Conservation (phyloP, 2,888 invertebrate genomes). For the Thalpophila matura region DNA sequence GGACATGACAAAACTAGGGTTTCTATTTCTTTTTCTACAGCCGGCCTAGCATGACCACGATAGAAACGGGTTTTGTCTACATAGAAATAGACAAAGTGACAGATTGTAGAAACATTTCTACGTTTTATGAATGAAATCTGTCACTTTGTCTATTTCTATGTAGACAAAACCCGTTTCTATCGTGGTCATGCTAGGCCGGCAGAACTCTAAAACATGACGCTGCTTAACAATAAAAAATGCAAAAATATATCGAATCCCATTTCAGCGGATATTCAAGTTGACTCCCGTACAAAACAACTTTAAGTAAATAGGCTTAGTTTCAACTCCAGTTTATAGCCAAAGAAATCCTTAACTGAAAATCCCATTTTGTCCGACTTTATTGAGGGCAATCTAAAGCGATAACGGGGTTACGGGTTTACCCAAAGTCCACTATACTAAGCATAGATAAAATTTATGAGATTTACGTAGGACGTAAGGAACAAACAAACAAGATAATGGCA, state of each 20-base stretch:
- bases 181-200: too few species aligned
- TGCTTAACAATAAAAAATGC: not conserved
- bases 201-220: too few species aligned
- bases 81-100: too few species aligned
- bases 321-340: constrained; percentile 25
- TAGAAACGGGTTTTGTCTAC: too few species aligned
- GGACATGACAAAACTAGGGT: too few species aligned
- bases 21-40: too few species aligned
- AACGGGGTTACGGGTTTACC: constrained; percentile 46
- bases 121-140: too few species aligned
- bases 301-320: constrained; percentile 22
- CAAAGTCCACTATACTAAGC: constrained; percentile 22
- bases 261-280: constrained; percentile 10
- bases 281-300: constrained; percentile 11
- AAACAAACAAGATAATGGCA: not conserved
- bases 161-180: too few species aligned
- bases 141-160: too few species aligned
- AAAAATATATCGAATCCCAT: not conserved
- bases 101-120: too few species aligned
- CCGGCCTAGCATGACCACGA: too few species aligned
- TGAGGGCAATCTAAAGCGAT: constrained; percentile 47
- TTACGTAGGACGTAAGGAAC: constrained; percentile 10
- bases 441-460: constrained; percentile 41
- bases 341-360: constrained; percentile 45
- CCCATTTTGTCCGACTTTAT: constrained; percentile 43